Evolutionary conservation across 2,888 invertebrate genomes (phyloP).

Genomic region (Saturnia japonica): DNA sequence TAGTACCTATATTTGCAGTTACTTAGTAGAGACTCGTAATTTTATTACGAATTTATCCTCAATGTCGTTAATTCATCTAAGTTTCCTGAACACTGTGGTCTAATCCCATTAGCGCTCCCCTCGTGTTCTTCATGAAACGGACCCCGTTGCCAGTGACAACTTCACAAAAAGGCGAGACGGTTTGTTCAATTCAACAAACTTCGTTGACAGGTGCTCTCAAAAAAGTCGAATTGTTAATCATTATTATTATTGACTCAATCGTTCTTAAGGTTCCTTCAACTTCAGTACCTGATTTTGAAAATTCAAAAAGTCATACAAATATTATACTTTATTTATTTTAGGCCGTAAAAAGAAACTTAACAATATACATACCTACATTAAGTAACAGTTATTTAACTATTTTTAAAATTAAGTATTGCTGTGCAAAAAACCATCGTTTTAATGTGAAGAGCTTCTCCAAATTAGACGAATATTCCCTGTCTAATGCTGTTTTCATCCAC

Average conservation of each 20-base stretch:
- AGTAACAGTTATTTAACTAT: too few species aligned
- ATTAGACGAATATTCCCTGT: too few species aligned
- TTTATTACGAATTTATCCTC: conserved; percentile 22
- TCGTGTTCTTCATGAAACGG: conserved; percentile 51
- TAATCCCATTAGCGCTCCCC: conserved; percentile 55
- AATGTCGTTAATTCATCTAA: conserved; percentile 48
- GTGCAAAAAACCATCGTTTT: too few species aligned
- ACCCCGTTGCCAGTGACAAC: conserved; percentile 46
- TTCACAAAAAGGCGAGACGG: conserved; percentile 48
- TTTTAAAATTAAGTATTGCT: too few species aligned
- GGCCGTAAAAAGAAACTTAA: too few species aligned
- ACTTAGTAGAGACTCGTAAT: neutral
- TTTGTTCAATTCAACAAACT: conserved; percentile 33
- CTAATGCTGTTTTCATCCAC: too few species aligned
- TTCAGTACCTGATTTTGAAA: neutral
- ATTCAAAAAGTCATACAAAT: too few species aligned
- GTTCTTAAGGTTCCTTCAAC: neutral
- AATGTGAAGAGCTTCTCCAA: too few species aligned
- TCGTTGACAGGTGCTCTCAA: conserved; percentile 18
- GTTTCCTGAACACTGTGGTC: conserved; percentile 47
- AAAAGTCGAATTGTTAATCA: conserved; percentile 16
- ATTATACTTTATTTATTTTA: too few species aligned
- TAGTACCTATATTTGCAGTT: neutral
- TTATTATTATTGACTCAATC: conserved; percentile 14
- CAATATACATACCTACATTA: too few species aligned